Base-by-base conservation (phyloP, 1,140 invertebrate species). In the Cherax quadricarinatus region DNA sequence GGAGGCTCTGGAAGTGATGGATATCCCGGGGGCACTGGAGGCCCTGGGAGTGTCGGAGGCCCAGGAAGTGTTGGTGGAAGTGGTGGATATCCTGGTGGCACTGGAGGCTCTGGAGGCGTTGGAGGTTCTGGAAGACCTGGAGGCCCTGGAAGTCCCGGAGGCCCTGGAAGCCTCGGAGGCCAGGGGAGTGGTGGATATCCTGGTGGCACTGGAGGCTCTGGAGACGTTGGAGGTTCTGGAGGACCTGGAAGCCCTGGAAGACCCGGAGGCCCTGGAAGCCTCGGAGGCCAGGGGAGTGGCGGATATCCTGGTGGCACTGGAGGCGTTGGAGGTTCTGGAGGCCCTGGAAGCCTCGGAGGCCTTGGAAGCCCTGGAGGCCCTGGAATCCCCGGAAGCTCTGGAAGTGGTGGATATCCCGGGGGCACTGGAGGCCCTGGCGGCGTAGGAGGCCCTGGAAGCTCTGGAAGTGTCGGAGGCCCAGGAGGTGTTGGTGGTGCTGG, bases 1-100 rank as follows among this genome's bases (percentile, higher is more conserved):
- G 88, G 79, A 81, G 41, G 14, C 18, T 78, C 87, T 80, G 87
- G 87, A 87, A 48, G 73, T 10, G 49, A 51, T 21, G 86, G 86
- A 79, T n/a, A n/a, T n/a, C n/a, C n/a, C n/a, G n/a, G n/a, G n/a
- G 73, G 18, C 3, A 1, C 12, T 66, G 62, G 62, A 66, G 14
- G 12, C 66, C 49, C 21, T 83, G 81, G 81, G 79, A n/a, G 70
- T 51, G 30, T 5, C 21, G 62, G 48, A 73, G 51, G 60, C 62
- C 83, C 60, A 24, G 85, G 70, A 75, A 18, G 7, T 14, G 41
- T 0, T 60, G 57, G 57, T 30, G 85, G 70, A 75, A 18, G 7
- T 14, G 41, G 9, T 60, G 57, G 57, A 60, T 41, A 60, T 16
- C 57, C 62, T 18, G 9, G 62, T 66, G 21, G 16, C 3, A 18